phyloP scores from a whole-genome alignment of 2,113 vertebrate genomes.

The Semnornis frantzii region DNA sequence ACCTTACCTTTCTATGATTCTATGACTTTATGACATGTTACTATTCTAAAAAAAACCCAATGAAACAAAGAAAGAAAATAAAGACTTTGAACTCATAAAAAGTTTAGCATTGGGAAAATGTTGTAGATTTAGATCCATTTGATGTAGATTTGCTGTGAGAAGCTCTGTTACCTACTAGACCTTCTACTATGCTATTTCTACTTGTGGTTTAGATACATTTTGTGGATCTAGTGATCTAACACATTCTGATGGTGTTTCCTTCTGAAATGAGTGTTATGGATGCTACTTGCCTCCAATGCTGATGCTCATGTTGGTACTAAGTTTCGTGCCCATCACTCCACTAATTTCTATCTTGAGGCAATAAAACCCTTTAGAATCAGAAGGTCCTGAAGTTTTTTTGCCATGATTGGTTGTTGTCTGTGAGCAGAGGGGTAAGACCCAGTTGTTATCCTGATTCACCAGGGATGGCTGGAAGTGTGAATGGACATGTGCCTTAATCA shows the following conservation, averaged over 20 bases:
- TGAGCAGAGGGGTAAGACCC: not conserved
- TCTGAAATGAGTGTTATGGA: not conserved
- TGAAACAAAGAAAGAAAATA: not conserved
- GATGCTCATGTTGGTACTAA: not conserved
- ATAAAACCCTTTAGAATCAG: not conserved
- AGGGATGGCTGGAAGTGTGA: not conserved
- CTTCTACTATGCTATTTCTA: too few relatives aligned
- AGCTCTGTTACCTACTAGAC: too few relatives aligned
- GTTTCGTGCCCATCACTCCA: not conserved
- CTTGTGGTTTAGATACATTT: too few relatives aligned
- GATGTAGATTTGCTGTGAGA: too few relatives aligned
- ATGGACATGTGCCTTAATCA: not conserved
- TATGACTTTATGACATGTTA: too few relatives aligned
- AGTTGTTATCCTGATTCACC: not conserved
- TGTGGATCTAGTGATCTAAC: too few relatives aligned
- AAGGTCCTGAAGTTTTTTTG: not conserved
- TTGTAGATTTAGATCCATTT: not conserved
- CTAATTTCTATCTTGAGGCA: not conserved
- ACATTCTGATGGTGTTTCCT: too few relatives aligned
- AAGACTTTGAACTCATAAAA: not conserved
- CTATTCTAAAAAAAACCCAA: not conserved
- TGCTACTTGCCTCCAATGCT: rapidly evolving
- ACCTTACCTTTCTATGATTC: too few relatives aligned
- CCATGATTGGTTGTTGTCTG: not conserved
- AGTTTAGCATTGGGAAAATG: not conserved